Evolutionary conservation across 2,113 vertebrate genomes (phyloP), one percentile per base, ranked within the genome.

Genomic region (Tragelaphus buxtoni): DNA sequence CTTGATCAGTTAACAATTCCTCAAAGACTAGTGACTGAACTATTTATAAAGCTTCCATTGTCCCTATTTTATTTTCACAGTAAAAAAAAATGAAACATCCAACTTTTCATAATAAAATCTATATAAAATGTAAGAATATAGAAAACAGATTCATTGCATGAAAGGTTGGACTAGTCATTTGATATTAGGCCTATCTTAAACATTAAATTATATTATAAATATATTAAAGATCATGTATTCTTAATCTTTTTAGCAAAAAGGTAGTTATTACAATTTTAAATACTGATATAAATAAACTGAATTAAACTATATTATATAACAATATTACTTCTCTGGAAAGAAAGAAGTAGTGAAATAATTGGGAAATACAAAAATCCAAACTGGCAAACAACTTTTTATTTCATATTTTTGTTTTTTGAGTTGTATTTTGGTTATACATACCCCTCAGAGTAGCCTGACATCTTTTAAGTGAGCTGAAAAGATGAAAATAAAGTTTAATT

Each of bases 401-500:
- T 86, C 3, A 24, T 28, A 89, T 77, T 65, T 93, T 74, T 28
- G 83, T 22, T 42, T 88, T 60, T 95, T 74, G 35, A 76, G 12
- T 65, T 74, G 11, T 11, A 61, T 74, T 74, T 88, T 84, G 4
- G 1, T 87, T 95, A 77, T 4, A 91, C 4, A 88, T 77, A 24
- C 84, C 9, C 10, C 13, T 45, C 28, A 32, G 0, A 20, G 35
- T 74, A 96, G 83, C 22, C 30, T 83, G 39, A 74, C 30, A 84
- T 79, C 88, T 90, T 86, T 90, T 76, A 63, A 77, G 28, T 53
- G 13, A 82, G n/a, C 12, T 28, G 0, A 85, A 85, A 91, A 53
- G 9, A 72, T 61, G 39, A 96, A 95, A 95, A 91, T 81, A 63
- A 95, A 94, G 20, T 26, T 49, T 42, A 81, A 83, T 72, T 95